Evolutionary conservation across 1,140 invertebrate species (phyloP).

Genomic region (Yoshiicerus persimilis): DNA sequence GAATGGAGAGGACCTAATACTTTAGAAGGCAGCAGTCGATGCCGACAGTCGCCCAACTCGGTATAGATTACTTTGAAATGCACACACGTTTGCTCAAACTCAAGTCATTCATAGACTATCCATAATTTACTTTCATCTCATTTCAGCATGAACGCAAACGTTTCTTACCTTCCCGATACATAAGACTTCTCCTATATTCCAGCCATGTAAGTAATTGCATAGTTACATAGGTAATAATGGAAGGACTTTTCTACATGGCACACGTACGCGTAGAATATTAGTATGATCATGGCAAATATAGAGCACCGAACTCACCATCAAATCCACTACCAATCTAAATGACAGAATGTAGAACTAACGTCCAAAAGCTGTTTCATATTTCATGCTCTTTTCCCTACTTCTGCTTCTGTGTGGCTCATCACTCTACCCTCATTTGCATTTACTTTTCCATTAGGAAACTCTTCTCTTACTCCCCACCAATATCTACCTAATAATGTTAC

Average conservation of each 20-base stretch:
- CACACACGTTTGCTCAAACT: neutral
- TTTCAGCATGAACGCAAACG: neutral
- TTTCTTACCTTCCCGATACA: neutral
- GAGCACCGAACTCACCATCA: too few relatives aligned
- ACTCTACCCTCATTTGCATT: neutral
- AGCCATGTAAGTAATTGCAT: neutral
- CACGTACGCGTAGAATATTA: neutral
- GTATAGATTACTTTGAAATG: neutral
- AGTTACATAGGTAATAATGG: neutral
- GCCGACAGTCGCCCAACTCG: neutral
- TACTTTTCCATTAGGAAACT: neutral
- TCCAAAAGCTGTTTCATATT: neutral
- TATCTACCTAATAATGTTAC: too few relatives aligned
- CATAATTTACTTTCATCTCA: neutral
- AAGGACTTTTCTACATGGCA: neutral
- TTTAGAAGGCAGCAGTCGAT: neutral
- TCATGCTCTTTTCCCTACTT: neutral
- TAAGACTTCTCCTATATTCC: neutral
- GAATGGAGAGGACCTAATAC: too few relatives aligned
- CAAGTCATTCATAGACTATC: neutral
- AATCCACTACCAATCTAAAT: neutral
- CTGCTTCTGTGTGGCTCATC: neutral
- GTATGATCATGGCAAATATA: too few relatives aligned
- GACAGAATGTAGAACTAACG: neutral
- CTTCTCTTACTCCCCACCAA: too few relatives aligned